Conservation (phyloP, 2,113 vertebrate genomes). For the Acanthisitta chloris region DNA sequence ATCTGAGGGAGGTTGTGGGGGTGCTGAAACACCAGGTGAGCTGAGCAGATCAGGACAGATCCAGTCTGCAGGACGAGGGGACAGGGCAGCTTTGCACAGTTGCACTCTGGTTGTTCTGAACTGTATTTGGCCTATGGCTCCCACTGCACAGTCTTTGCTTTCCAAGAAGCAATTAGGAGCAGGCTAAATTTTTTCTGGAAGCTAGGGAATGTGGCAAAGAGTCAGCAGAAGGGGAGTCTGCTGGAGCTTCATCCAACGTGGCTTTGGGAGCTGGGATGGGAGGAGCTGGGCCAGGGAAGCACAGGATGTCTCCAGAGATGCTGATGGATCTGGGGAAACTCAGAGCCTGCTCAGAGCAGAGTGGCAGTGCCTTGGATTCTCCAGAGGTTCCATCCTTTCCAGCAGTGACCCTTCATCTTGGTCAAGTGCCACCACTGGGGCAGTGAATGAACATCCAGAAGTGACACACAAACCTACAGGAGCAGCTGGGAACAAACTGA, state of each 20-base stretch:
- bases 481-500: neutral
- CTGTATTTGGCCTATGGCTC: neutral
- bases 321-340: neutral
- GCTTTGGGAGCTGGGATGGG: neutral
- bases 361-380: neutral
- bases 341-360: neutral
- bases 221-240: neutral
- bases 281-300: neutral
- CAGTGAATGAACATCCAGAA: neutral
- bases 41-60: neutral
- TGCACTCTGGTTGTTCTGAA: neutral
- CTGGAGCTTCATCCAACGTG: accelerated
- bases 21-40: neutral
- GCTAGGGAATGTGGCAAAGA: neutral
- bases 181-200: neutral
- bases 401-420: neutral
- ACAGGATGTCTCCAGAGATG: neutral
- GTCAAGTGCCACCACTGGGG: neutral
- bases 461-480: neutral
- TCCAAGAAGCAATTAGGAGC: conserved; percentile 34
- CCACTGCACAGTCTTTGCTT: neutral
- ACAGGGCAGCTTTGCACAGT: neutral
- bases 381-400: neutral
- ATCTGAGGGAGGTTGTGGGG: neutral
- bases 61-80: accelerated